Base-by-base conservation (phyloP, 1,140 invertebrate species). In the Venturia canescens region DNA sequence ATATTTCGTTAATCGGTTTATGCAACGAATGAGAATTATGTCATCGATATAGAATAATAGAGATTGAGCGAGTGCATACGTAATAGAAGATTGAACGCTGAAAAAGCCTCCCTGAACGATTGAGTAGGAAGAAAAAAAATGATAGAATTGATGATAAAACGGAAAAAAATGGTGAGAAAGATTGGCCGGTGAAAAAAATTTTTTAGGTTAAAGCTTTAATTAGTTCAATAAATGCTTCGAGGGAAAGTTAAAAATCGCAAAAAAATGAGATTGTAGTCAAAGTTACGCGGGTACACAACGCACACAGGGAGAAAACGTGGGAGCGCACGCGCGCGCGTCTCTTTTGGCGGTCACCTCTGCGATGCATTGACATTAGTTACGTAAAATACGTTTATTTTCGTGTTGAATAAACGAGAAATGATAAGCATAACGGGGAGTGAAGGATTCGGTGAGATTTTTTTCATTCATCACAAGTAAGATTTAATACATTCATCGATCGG, bases 311-410 rank as follows among this genome's bases (percentile, higher is more conserved):
- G 3, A 70, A 11, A 38, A 31, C 16, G 18, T 9, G n/a, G n/a
- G 11, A 21, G 34, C 23, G 38, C 34, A 31, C n/a, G 23, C 38
- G 70, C 38, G 38, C 70, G 31, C 70, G 70, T 23, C 53, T 72
- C 84, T 80, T 84, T 85, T 84, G 83, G 44, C 53, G 44, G 11
- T 78, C 80, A 80, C 81, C 67, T 26, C 50, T 53, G 70, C 82
- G 78, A 34, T 60, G 15, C 3, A 18, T 60, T 70, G 31, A 44
- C 70, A 44, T 44, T 66, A 50, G 63, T 67, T 53, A 74, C 31
- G 67, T 80, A 50, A 80, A 81, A 84, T 79, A 34, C 78, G 16
- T 77, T 44, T 74, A 74, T 18, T 81, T 21, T 27, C 23, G 31
- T 48, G 79, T 67, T 38, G 44, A 57, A 57, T 80, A 27, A 80